Conservation (phyloP, 2,888 invertebrate genomes). For the Harmothoe impar region DNA sequence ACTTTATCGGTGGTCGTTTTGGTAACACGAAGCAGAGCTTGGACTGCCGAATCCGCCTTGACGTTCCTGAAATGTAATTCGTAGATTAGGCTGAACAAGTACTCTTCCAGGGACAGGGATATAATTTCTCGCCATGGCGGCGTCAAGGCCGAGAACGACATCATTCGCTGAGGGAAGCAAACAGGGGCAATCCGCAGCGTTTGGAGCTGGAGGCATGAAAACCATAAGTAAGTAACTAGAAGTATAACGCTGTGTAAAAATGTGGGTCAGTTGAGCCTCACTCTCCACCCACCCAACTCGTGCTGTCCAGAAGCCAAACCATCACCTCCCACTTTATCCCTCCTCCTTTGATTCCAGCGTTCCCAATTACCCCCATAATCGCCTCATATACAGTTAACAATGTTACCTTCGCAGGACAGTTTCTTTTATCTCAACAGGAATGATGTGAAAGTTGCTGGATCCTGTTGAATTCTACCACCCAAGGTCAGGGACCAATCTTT, state of each 20-base stretch:
- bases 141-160: constrained; percentile 69
- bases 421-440: neutral
- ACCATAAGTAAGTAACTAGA: constrained; percentile 63
- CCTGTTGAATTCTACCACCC: constrained; percentile 21
- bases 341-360: neutral
- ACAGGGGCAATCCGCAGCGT: constrained; percentile 65
- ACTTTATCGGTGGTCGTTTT: constrained; percentile 55
- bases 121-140: constrained; percentile 39
- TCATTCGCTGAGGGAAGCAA: constrained; percentile 70
- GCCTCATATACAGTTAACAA: neutral
- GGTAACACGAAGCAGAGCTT: constrained; percentile 22
- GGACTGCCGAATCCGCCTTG: constrained; percentile 51
- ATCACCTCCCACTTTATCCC: constrained; percentile 21
- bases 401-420: neutral
- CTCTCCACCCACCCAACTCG: neutral
- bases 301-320: neutral
- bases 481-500: constrained; percentile 48
- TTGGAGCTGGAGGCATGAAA: constrained; percentile 68
- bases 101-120: constrained; percentile 53
- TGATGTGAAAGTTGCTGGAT: too few relatives aligned
- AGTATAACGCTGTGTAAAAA: neutral
- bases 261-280: constrained; percentile 45
- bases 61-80: constrained; percentile 62
- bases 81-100: constrained; percentile 35
- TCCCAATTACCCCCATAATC: neutral